Conservation (phyloP, 2,888 invertebrate genomes). For the Fissipunctia ypsillon region DNA sequence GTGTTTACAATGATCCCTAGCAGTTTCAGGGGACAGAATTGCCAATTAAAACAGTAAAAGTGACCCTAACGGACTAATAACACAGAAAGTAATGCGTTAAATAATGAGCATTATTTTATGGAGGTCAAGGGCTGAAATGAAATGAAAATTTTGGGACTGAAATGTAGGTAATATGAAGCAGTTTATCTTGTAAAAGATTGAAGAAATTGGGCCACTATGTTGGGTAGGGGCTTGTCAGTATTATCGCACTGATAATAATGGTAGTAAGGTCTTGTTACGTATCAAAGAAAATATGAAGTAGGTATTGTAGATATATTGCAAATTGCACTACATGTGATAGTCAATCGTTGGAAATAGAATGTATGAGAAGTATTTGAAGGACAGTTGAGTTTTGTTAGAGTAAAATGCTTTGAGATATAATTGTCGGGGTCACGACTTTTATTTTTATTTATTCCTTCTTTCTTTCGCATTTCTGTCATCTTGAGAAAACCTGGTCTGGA, state of each 20-base stretch:
- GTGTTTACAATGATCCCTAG: slow-evolving; percentile 43
- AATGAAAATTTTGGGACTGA: slow-evolving; percentile 13
- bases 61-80: slow-evolving; percentile 38
- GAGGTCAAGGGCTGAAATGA: slow-evolving; percentile 18
- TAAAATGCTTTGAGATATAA: background rate
- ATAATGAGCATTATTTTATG: slow-evolving; percentile 50
- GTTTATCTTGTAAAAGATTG: slow-evolving; percentile 44
- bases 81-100: slow-evolving; percentile 36
- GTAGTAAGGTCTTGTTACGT: slow-evolving; percentile 10
- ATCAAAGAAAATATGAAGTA: slow-evolving; percentile 22
- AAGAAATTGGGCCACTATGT: slow-evolving; percentile 52
- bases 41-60: slow-evolving; percentile 53
- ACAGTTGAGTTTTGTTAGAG: background rate
- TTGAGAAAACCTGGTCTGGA: background rate
- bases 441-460: background rate
- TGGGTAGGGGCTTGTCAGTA: slow-evolving; percentile 42
- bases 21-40: slow-evolving; percentile 48
- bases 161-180: slow-evolving; percentile 8
- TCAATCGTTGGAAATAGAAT: background rate
- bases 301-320: background rate
- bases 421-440: background rate
- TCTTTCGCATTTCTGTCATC: background rate
- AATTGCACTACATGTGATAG: slow-evolving; percentile 1
- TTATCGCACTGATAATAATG: slow-evolving; percentile 47
- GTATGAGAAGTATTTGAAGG: background rate